Evolutionary conservation across 1,140 invertebrate genomes (phyloP).

Genomic region (Drosophila auraria): DNA sequence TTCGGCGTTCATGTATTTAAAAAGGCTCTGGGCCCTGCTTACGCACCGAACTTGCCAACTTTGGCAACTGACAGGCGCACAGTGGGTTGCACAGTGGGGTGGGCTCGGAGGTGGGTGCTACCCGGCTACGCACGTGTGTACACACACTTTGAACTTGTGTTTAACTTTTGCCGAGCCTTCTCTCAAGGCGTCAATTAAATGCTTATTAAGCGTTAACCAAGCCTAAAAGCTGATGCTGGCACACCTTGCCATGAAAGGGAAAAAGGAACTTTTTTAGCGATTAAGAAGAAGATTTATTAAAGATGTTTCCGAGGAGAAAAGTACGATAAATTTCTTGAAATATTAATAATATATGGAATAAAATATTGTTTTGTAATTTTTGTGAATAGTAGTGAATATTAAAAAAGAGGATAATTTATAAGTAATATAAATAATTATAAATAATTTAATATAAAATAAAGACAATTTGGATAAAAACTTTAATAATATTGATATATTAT

Average conservation of each 20-base stretch:
- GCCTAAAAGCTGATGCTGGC: slow-evolving; percentile 6
- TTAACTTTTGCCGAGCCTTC: slow-evolving; percentile 47
- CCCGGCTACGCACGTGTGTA: slow-evolving; percentile 40
- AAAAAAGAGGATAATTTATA: too few relatives aligned
- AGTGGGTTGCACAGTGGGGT: slow-evolving; percentile 6
- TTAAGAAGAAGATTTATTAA: slow-evolving; percentile 3
- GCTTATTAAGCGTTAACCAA: slow-evolving; percentile 58
- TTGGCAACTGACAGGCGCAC: slow-evolving; percentile 62
- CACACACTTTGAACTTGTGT: slow-evolving; percentile 47
- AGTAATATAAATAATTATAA: too few relatives aligned
- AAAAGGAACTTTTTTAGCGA: slow-evolving; percentile 16
- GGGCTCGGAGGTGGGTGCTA: slow-evolving; percentile 41
- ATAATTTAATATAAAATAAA: too few relatives aligned
- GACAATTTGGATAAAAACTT: too few relatives aligned
- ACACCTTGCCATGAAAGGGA: background rate
- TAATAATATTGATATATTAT: too few relatives aligned
- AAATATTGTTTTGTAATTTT: too few relatives aligned
- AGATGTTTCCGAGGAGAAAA: background rate
- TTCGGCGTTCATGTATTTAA: slow-evolving; percentile 62
- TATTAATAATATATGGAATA: too few relatives aligned
- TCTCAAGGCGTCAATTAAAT: slow-evolving; percentile 58
- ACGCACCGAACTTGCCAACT: slow-evolving; percentile 37
- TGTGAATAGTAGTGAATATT: too few relatives aligned
- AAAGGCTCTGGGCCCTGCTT: slow-evolving; percentile 30
- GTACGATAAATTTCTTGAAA: background rate